Conservation (phyloP, 2,113 vertebrate genomes). For the Prochilodus magdalenae region DNA sequence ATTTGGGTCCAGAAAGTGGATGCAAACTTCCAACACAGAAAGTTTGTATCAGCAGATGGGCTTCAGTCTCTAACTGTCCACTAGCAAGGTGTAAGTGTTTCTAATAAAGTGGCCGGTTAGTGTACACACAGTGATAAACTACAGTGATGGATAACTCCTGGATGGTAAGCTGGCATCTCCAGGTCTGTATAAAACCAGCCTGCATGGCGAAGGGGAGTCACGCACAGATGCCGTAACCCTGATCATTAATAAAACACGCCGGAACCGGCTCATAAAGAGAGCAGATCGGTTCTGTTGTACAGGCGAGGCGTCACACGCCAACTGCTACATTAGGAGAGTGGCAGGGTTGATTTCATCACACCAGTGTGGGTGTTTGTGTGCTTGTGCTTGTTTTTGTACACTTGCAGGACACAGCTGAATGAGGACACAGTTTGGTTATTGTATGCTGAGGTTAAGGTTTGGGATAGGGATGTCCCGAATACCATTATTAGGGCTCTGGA, state of each 20-base stretch:
- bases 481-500: no score
- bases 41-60: neutral
- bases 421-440: no score
- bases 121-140: neutral
- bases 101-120: slow-evolving; percentile 38
- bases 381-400: neutral
- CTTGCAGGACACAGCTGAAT: neutral
- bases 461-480: no score
- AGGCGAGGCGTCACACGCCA: slow-evolving; percentile 40
- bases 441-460: no score
- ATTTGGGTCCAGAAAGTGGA: no score
- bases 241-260: slow-evolving; percentile 51
- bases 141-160: neutral
- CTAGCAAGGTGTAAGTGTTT: neutral
- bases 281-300: neutral
- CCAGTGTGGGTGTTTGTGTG: neutral
- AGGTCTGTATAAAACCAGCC: neutral
- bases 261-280: slow-evolving; percentile 35
- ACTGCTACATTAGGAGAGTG: slow-evolving; percentile 51
- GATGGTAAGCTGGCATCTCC: neutral
- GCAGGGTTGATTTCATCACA: slow-evolving; percentile 19
- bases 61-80: neutral
- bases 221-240: slow-evolving; percentile 14
- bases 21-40: no score
- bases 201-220: neutral